Conservation (phyloP, 2,113 vertebrate species). For the Apistogramma diplotaenia region DNA sequence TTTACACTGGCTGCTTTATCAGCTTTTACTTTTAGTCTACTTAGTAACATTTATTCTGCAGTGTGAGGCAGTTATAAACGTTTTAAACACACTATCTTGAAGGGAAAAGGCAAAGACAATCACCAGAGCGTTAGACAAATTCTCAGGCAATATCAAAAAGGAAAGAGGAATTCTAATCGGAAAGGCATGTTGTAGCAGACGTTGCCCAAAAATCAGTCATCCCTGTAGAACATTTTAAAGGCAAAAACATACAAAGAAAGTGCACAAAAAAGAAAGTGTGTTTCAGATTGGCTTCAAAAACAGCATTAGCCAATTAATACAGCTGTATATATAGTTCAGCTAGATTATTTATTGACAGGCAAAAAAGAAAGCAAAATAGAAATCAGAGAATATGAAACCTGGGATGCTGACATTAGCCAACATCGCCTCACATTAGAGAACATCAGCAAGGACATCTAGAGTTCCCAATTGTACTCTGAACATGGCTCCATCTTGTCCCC, state of each 20-base stretch:
- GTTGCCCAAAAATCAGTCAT: constrained; percentile 64
- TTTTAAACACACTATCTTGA: constrained; percentile 25
- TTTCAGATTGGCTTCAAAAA: constrained; percentile 59
- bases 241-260: constrained; percentile 57
- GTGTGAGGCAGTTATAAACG: constrained; percentile 43
- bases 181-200: constrained; percentile 44
- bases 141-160: constrained; percentile 14
- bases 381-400: constrained; percentile 42
- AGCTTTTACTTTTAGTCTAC: constrained; percentile 31
- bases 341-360: constrained; percentile 39
- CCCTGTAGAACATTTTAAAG: constrained; percentile 50
- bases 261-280: constrained; percentile 57
- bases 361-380: constrained; percentile 44
- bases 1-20: constrained; percentile 37
- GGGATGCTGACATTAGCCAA: constrained; percentile 61
- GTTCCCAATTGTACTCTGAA: constrained; percentile 42
- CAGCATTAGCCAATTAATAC: constrained; percentile 49
- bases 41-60: constrained; percentile 30
- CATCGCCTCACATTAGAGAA: constrained; percentile 58
- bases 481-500: constrained; percentile 38
- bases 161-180: constrained; percentile 15
- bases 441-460: constrained; percentile 41
- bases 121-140: constrained; percentile 50
- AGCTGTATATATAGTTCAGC: constrained; percentile 34
- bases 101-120: constrained; percentile 58